These are phyloP conservation scores for Meghimatium bilineatum DNA, from an alignment of 2,888 invertebrate genomes.

Conservation along the genomic window DNA sequence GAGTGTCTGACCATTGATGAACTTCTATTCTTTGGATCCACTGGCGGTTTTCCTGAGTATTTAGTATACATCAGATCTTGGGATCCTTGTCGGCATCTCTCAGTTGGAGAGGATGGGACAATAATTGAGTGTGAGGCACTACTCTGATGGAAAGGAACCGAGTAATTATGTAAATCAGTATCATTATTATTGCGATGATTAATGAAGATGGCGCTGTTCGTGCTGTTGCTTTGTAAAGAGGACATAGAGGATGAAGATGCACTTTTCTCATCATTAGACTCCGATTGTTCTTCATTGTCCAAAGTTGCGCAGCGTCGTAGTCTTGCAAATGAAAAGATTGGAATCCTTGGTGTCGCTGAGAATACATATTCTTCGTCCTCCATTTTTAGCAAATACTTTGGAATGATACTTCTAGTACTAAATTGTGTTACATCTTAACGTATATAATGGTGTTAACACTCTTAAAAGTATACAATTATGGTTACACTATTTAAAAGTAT, in stretches of 20 bases:
- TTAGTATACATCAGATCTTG: slow-evolving; percentile 6
- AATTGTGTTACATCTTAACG: too few relatives aligned
- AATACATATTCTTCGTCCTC: slow-evolving; percentile 21
- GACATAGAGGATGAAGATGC: slow-evolving; percentile 37
- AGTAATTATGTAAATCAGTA: not conserved
- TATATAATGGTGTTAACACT: too few relatives aligned
- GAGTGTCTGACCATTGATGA: not conserved
- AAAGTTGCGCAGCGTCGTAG: slow-evolving; percentile 36
- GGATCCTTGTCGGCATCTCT: not conserved
- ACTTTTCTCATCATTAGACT: slow-evolving; percentile 13
- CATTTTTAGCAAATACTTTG: slow-evolving; percentile 7
- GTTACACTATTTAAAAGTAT: too few relatives aligned
- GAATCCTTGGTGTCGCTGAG: not conserved
- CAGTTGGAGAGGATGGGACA: not conserved
- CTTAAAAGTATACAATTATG: too few relatives aligned
- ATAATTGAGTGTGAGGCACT: not conserved
- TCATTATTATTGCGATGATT: slow-evolving; percentile 4
- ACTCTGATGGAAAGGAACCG: not conserved
- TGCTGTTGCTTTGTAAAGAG: slow-evolving; percentile 24
- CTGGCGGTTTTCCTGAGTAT: not conserved
- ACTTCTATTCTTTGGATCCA: slow-evolving; percentile 24
- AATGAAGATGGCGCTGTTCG: not conserved
- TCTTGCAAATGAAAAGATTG: slow-evolving; percentile 33
- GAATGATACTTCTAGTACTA: too few relatives aligned
- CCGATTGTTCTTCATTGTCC: slow-evolving; percentile 32